Base-by-base conservation (phyloP, 2,888 invertebrate genomes). In the Meganola albula region DNA sequence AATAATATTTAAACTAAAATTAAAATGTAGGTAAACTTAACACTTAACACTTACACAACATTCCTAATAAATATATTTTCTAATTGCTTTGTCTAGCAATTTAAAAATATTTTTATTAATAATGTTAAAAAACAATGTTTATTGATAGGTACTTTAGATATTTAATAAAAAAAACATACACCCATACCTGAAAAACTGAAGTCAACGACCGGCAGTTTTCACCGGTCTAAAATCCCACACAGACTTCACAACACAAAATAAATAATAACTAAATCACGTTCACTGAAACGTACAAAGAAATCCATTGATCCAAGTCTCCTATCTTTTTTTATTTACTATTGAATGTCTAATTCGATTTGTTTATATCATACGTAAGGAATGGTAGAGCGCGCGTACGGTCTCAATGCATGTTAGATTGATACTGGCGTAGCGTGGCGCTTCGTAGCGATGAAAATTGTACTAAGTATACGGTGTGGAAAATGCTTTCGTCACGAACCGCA, bases 401-500 rank as follows among this genome's bases (percentile, higher is more conserved):
- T 10, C 44, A 29, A 27, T 52, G 51, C 48, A 20, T 38, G 49
- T 28, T 30, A 45, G 44, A 31, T 45, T 36, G 42, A 51, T 51
- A 76, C 76, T 76, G 69, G 37, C 46, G 49, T 39, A 43, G 29
- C 31, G 27, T 27, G 24, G 14, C 37, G 35, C 33, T 27, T 24
- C 30, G 32, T 34, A 37, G 47, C 61, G 57, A 65, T 57, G 76
- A 67, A 77, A 71, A 74, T 70, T 62, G 51, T 48, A 51, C 49
- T 49, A 53, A 48, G 24, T 14, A n/a, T 7, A 7, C 22, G 25
- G 53, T 63, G 58, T 61, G 79, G 76, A 79, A 83, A 83, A 77
- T 64, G 67, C 56, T 72, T 72, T 75, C 63, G 65, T 70, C 64
- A 67, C 58, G 55, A 26, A 34, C 9, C 10, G 29, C n/a, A n/a